Percentiles rank a stretch among this genome's conserved stretches.
phyloP scores from a whole-genome alignment of 2,113 vertebrate genomes.

The Piaya cayana region DNA sequence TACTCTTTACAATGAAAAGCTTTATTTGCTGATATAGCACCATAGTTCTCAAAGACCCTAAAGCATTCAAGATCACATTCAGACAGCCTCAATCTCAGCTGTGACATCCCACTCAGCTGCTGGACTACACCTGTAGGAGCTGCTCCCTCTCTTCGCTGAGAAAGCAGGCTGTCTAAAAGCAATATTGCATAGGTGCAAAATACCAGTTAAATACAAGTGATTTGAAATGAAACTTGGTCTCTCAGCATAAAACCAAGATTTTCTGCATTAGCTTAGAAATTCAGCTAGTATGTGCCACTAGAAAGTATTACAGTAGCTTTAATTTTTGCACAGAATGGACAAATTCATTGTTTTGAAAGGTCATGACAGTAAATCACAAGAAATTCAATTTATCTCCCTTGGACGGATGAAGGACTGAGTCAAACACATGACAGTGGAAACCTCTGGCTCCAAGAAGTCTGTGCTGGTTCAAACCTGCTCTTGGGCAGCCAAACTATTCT shows the following conservation, averaged over 20 bases:
- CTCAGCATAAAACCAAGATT: not conserved
- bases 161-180: not conserved
- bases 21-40: not conserved
- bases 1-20: not conserved
- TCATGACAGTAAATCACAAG: constrained; percentile 9
- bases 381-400: constrained; percentile 39
- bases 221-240: not conserved
- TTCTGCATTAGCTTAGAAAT: not conserved
- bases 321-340: constrained; percentile 6
- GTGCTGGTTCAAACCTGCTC: not conserved
- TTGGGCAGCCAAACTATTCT: not conserved
- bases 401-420: not conserved
- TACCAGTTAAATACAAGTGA: not conserved
- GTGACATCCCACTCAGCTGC: not conserved
- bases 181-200: not conserved
- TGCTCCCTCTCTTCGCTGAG: not conserved
- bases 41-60: not conserved
- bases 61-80: not conserved
- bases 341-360: constrained; percentile 18
- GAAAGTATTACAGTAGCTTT: not conserved
- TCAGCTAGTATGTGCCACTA: not conserved
- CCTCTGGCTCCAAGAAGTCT: constrained; percentile 38
- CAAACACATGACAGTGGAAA: not conserved
- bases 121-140: not conserved
- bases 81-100: not conserved